These are phyloP conservation scores for Amblyornis subalaris DNA, from an alignment of 2,113 vertebrate genomes.

Conservation along the genomic window DNA sequence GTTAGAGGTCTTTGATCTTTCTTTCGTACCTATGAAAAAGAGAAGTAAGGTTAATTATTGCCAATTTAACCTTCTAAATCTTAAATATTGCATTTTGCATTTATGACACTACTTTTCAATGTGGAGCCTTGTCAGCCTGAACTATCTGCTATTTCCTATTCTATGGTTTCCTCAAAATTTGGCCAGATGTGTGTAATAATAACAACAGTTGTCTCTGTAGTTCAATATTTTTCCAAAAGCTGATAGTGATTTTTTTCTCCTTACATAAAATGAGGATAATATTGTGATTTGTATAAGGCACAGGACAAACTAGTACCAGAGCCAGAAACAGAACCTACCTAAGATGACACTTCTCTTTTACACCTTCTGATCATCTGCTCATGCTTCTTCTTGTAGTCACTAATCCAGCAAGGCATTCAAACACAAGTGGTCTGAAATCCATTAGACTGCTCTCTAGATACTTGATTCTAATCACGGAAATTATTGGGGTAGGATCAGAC, in stretches of 20 bases:
- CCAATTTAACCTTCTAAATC: neutral
- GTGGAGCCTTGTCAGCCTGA: neutral
- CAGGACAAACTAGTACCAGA: neutral
- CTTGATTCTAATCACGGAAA: neutral
- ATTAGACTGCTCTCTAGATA: neutral
- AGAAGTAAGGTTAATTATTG: slow-evolving; percentile 27
- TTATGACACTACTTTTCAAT: neutral
- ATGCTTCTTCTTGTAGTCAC: neutral
- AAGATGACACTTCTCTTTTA: neutral
- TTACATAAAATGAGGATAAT: neutral
- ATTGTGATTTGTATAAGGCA: neutral
- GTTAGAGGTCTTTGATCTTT: slow-evolving; percentile 17
- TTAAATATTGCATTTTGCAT: neutral
- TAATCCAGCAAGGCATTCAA: neutral
- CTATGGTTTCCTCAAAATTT: neutral
- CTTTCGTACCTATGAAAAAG: neutral
- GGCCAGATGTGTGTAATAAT: neutral
- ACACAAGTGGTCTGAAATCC: neutral
- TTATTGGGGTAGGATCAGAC: neutral
- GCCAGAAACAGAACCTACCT: neutral
- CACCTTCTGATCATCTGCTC: neutral
- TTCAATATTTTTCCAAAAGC: neutral
- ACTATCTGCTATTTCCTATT: neutral
- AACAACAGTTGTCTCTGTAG: neutral
- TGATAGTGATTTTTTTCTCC: neutral